Percentiles rank a stretch among this genome's conserved stretches.
Evolutionary conservation across 2,888 invertebrate genomes (phyloP).

Genomic region (Fragum sueziense): DNA sequence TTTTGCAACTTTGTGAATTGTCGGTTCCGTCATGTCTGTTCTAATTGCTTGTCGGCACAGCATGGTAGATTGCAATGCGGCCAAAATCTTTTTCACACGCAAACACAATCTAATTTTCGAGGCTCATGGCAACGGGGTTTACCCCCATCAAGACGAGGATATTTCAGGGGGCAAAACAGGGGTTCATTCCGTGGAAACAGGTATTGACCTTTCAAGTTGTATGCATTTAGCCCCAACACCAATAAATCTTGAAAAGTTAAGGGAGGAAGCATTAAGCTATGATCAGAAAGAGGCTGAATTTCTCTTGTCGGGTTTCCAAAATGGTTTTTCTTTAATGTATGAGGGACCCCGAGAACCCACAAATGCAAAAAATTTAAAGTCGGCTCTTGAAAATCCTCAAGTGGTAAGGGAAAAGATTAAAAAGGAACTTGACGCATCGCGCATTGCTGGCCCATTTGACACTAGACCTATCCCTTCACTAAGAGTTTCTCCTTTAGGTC

Average conservation of each 20-base stretch:
- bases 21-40: slow-evolving; percentile 33
- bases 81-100: background rate
- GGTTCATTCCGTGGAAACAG: background rate
- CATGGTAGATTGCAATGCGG: background rate
- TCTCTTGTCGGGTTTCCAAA: slow-evolving; percentile 25
- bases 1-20: slow-evolving; percentile 28
- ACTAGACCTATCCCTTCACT: slow-evolving; percentile 14
- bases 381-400: slow-evolving; percentile 20
- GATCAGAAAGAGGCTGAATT: background rate
- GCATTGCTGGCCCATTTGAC: slow-evolving; percentile 36
- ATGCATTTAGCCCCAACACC: background rate
- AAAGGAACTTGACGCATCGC: slow-evolving; percentile 16
- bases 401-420: slow-evolving; percentile 25
- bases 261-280: background rate
- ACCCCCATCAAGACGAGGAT: background rate
- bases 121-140: background rate
- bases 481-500: slow-evolving; percentile 34
- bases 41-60: slow-evolving; percentile 1
- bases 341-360: slow-evolving; percentile 19
- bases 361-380: slow-evolving; percentile 41
- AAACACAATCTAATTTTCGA: background rate
- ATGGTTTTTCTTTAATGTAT: slow-evolving; percentile 46
- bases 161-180: background rate
- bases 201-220: background rate
- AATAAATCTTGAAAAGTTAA: background rate